Evolutionary conservation across 2,113 vertebrate species (phyloP), one percentile per base, ranked within the genome.

Genomic region (Ondatra zibethicus): DNA sequence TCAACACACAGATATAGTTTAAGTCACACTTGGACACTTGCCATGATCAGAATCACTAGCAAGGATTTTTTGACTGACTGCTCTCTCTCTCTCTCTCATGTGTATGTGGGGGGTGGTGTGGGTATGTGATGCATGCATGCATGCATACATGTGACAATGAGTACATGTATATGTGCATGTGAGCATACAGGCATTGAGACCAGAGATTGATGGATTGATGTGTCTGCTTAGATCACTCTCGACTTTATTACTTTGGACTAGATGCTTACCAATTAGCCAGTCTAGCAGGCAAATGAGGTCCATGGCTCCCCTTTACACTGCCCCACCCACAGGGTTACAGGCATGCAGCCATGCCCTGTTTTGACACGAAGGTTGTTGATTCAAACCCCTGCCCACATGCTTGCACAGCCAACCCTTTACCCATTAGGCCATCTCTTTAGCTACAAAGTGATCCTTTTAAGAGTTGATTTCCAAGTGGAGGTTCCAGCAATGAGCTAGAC

Each of bases 1-100:
- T 98, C 89, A 96, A 97, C 97, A 97, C 95, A 95, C 89, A 98
- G 97, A 95, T 95, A 95, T 97, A 98, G 97, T 92, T 95, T 96
- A 78, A 96, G 97, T 96, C 92, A 94, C 80, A 78, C 63, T 27
- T 68, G 93, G 88, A 92, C 94, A 39, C 63, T 92, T 96, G 61
- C 16, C 50, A 77, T 13, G 94, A 70, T 84, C 92, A 68, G 11
- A 95, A 73, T 84, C 91, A 68, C 31, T 95, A 92, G 70, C 82
- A 72, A 72, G 87, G 70, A 89, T 91, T 95, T 97, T 97, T 94
- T 97, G 92, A 85, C 77, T 91, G 52, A n/a, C 66, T 91, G 70
- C 84, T 89, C 3, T 8, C 29, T 66, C 31, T 23, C 47, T 52
- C 47, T 52, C 16, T 5, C 4, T 33, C 29, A 1, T 14, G 19